These are phyloP conservation scores for Bombus impatiens DNA, from an alignment of 1,140 invertebrate genomes.

Conservation along the genomic window DNA sequence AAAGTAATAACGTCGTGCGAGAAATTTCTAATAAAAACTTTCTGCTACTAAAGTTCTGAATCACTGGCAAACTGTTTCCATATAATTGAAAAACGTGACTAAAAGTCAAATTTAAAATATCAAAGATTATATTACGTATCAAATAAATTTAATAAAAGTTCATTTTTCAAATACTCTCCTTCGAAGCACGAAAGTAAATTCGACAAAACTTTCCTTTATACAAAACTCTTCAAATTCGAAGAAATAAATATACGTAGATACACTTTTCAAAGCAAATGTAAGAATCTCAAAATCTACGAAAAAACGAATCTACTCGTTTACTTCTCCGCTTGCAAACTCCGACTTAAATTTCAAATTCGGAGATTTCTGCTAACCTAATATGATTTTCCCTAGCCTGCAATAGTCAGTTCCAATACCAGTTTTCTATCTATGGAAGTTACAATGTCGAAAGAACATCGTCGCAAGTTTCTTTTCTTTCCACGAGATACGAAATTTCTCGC, in stretches of 20 bases:
- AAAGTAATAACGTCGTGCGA: not conserved
- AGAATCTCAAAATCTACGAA: not conserved
- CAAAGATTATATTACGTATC: not conserved
- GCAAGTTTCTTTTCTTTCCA: not conserved
- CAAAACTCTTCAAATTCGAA: not conserved
- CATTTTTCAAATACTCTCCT: too few species aligned
- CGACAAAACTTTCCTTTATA: not conserved
- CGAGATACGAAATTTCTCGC: constrained; percentile 7
- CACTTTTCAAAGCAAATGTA: too few species aligned
- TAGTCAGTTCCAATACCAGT: not conserved
- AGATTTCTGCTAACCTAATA: too few species aligned
- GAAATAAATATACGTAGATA: too few species aligned
- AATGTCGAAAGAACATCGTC: not conserved
- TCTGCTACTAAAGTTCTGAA: not conserved
- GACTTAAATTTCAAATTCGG: not conserved
- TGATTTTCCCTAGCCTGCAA: too few species aligned
- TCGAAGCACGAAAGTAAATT: too few species aligned
- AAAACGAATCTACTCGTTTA: not conserved
- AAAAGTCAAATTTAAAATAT: not conserved
- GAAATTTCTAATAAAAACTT: not conserved
- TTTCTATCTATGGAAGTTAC: not conserved
- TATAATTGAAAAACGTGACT: not conserved
- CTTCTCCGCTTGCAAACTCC: not conserved
- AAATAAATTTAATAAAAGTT: too few species aligned
- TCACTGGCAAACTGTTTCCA: not conserved